Evolutionary conservation across 2,888 invertebrate species (phyloP), one percentile per base, ranked within the genome.

Genomic region (Ashinkailepas kermadecensis): DNA sequence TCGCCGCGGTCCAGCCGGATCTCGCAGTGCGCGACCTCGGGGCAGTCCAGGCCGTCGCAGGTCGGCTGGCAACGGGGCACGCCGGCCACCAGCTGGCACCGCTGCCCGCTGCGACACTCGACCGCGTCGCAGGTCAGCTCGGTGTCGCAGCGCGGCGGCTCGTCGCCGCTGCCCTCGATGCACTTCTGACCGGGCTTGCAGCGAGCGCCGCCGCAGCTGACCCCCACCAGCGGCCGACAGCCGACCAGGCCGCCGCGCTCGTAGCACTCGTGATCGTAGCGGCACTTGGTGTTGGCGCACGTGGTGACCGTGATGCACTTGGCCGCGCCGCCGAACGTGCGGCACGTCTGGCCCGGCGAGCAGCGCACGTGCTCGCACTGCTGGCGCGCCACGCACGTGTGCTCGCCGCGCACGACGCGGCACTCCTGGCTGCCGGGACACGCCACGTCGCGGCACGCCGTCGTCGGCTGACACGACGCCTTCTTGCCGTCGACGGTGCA

Each of bases 271-370:
- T 39, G 70, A 13, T 70, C 70, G 39, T 39, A 70, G 12, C 70
- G 70, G 15, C 70, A 70, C 70, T 9, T 25, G 25, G 70, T 70
- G 70, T 70, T 39, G 10, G 65, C 65, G 12, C 65, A 67, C 23
- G 65, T 67, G 23, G 65, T 67, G 11, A 11, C 23, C 23, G 70
- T 70, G 70, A 70, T 15, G 70, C 70, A 70, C 70, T 70, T 70
- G 70, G 70, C 39, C 70, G 39, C 6, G 4, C 70, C 70, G 70
- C 12, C 70, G 70, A 39, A 70, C 12, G 39, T 11, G 15, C 15
- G 70, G 70, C 70, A 70, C 39, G 70, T 39, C 6, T 39, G 70
- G 39, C 70, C 70, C 39, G 70, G 13, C 13, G 13, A 11, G 70
- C 70, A 70, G 13, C 70, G 70, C 70, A 70, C 70, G 39, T 70